Conservation (phyloP, 2,113 vertebrate genomes). For the Lycaon pictus region DNA sequence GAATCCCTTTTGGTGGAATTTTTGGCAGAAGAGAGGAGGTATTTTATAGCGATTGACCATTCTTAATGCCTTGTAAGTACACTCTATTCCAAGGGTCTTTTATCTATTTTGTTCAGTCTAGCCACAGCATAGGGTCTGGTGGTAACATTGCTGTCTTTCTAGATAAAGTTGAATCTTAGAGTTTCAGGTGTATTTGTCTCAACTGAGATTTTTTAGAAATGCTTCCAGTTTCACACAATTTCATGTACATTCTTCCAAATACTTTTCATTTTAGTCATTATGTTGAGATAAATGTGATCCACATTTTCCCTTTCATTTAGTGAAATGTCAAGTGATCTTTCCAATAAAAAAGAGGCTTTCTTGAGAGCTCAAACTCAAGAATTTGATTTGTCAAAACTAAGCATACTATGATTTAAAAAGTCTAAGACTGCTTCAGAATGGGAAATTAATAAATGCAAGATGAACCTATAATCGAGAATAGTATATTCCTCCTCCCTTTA, state of each 20-base stretch:
- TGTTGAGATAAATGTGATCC: neutral
- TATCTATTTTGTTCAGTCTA: neutral
- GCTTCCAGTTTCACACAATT: neutral
- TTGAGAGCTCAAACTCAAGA: neutral
- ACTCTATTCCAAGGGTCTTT: neutral
- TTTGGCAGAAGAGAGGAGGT: neutral
- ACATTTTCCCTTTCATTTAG: neutral
- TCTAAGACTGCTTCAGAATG: neutral
- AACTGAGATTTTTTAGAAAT: neutral
- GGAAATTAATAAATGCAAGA: neutral
- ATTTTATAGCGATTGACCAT: neutral
- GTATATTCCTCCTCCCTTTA: neutral
- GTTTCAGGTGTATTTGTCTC: neutral
- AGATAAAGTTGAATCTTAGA: neutral
- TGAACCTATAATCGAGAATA: neutral
- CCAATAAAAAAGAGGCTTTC: neutral
- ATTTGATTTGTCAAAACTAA: neutral
- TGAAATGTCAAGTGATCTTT: constrained; percentile 14
- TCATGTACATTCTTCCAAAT: neutral
- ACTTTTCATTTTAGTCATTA: neutral
- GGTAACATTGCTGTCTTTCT: neutral
- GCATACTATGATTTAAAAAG: neutral
- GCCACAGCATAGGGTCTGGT: neutral
- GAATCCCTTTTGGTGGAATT: neutral
- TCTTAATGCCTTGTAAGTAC: neutral